These are phyloP conservation scores for Ctenomys sociabilis DNA, from an alignment of 2,113 vertebrate species.

Conservation along the genomic window DNA sequence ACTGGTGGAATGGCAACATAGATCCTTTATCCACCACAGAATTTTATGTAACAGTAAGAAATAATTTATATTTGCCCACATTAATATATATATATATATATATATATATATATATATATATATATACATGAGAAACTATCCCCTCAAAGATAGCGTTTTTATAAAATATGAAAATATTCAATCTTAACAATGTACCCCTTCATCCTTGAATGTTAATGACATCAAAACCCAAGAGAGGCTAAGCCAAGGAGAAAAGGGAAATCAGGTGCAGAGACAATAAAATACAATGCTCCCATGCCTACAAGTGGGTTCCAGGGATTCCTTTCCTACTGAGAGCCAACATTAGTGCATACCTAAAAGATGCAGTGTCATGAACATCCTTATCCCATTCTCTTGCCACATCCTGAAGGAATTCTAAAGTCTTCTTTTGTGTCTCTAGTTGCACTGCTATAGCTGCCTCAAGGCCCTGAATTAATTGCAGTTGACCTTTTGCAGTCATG, in stretches of 20 bases:
- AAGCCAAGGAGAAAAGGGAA: not conserved
- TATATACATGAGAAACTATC: not conserved
- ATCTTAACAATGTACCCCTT: not conserved
- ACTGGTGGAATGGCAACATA: not conserved
- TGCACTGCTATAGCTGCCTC: not conserved
- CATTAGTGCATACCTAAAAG: not conserved
- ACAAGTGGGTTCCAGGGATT: not conserved
- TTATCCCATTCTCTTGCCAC: not conserved
- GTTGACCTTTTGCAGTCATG: not conserved
- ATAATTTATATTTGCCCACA: not conserved
- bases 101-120: not conserved
- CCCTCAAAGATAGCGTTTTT: not conserved
- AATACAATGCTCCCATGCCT: not conserved
- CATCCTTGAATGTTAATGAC: not conserved
- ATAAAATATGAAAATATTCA: not conserved
- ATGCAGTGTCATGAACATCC: not conserved
- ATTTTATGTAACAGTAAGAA: not conserved
- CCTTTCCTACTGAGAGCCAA: not conserved
- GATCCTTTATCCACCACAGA: not conserved
- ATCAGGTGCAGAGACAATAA: fast-evolving
- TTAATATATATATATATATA: not conserved
- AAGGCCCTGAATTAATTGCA: not conserved
- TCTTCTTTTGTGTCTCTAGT: not conserved
- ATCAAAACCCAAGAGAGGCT: not conserved
- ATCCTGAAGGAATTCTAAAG: not conserved